Base-by-base conservation (phyloP, 2,888 invertebrate genomes). In the Rugalucina vietnamica region DNA sequence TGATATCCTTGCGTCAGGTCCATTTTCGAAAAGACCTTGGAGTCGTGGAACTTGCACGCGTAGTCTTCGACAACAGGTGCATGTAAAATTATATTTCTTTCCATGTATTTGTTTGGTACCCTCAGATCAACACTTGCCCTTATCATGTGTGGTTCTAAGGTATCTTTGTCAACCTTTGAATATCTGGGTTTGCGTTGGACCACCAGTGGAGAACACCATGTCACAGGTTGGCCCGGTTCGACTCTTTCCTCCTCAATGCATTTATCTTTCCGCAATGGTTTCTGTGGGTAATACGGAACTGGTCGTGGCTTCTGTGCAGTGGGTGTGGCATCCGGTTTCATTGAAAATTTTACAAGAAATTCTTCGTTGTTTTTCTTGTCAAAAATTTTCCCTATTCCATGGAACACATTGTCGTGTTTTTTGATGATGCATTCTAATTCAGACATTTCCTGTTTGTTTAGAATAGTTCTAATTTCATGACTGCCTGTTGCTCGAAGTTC, bases 131-230 rank as follows among this genome's bases (percentile, higher is more conserved):
- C 34, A 50, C 71, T 70, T 3, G 70, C 77, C 39, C 77, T 32
- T 12, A n/a, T n/a, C n/a, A n/a, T n/a, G n/a, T n/a, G n/a, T n/a
- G n/a, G n/a, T n/a, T n/a, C n/a, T n/a, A n/a, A n/a, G n/a, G n/a
- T n/a, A n/a, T n/a, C n/a, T n/a, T n/a, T n/a, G n/a, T n/a, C n/a
- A n/a, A n/a, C n/a, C n/a, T n/a, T n/a, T n/a, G n/a, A n/a, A 43
- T 77, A 43, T 77, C 21, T 77, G n/a, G 32, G 77, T 77, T 77
- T 77, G 8, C 70, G 77, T 71, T 70, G 70, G 29, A 77, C 71
- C 18, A 77, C 78, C 29, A 78, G 57, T 24, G 71, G 78, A n/a
- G 72, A 78, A 69, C 71, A 72, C 71, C 78, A 78, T 10, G 71
- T 71, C 34, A 72, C 50, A 32, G 72, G 70, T 37, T 70, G 36